phyloP scores from a whole-genome alignment of 2,888 invertebrate species.

The Ramazzottius varieornatus region DNA sequence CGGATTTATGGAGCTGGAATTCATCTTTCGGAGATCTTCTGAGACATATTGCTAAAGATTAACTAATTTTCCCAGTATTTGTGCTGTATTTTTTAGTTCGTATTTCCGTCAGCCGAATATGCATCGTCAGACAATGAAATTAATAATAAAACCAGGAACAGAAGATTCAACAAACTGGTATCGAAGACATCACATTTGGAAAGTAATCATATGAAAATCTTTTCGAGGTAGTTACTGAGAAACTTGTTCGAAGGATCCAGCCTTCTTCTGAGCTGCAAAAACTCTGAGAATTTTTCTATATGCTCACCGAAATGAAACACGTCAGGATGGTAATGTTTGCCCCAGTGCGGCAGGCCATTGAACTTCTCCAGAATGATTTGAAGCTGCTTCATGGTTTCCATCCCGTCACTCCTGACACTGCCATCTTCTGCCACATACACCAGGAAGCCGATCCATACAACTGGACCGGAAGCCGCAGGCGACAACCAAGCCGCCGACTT shows the following conservation, averaged over 20 bases:
- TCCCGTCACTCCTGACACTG: not conserved
- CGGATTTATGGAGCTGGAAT: not conserved
- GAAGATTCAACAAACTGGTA: too few species aligned
- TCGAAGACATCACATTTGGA: not conserved
- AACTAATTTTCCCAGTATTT: too few species aligned
- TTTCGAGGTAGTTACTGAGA: not conserved
- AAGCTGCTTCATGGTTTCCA: not conserved
- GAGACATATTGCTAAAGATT: not conserved
- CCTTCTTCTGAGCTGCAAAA: not conserved
- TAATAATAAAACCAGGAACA: too few species aligned
- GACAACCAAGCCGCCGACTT: not conserved
- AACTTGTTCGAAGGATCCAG: conserved; percentile 4
- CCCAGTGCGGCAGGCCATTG: conserved; percentile 2
- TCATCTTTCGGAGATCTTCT: not conserved
- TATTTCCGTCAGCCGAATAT: too few species aligned
- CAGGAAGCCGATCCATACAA: conserved; percentile 2
- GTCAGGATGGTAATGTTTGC: not conserved
- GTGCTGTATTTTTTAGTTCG: too few species aligned
- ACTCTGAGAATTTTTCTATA: not conserved
- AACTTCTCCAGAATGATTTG: not conserved
- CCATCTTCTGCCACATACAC: conserved; percentile 1
- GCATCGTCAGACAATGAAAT: not conserved
- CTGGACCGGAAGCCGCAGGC: not conserved
- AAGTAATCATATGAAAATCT: not conserved
- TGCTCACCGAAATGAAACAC: not conserved